Conservation (phyloP, 2,888 invertebrate genomes). For the Hecatera dysodea region DNA sequence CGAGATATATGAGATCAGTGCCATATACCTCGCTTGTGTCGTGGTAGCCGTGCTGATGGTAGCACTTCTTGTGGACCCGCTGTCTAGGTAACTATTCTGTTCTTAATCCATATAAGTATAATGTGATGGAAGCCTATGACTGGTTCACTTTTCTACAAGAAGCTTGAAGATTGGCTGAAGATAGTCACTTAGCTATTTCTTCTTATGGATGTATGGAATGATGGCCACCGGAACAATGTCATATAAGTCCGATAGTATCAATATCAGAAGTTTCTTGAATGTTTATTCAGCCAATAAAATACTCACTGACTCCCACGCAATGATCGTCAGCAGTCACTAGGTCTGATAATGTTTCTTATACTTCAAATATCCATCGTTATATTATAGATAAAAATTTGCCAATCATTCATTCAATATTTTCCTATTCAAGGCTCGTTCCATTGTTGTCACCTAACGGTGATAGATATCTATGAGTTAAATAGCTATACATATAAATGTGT, state of each 20-base stretch:
- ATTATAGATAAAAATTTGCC: constrained; percentile 19
- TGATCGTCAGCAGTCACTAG: constrained; percentile 6
- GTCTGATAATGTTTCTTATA: constrained; percentile 7
- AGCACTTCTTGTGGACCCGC: constrained; percentile 96
- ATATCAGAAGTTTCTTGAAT: neutral
- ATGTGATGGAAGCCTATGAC: neutral
- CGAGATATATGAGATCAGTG: constrained; percentile 97
- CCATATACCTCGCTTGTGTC: constrained; percentile 97
- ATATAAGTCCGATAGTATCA: neutral
- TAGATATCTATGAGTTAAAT: constrained; percentile 16
- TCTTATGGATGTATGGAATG: neutral
- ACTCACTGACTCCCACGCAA: constrained; percentile 1
- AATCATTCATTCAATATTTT: constrained; percentile 40
- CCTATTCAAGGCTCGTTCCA: constrained; percentile 39
- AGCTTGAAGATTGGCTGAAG: neutral
- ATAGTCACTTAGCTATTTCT: neutral
- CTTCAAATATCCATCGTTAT: neutral
- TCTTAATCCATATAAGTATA: neutral
- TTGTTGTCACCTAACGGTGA: constrained; percentile 59
- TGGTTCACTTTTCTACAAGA: neutral
- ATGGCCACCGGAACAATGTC: neutral
- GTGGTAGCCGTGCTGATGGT: constrained; percentile 96
- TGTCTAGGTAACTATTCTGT: constrained; percentile 92
- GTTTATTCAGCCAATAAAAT: constrained; percentile 4
- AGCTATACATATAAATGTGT: constrained; percentile 10